Base-by-base conservation (phyloP, 1,140 invertebrate genomes). In the Tribolium madens region DNA sequence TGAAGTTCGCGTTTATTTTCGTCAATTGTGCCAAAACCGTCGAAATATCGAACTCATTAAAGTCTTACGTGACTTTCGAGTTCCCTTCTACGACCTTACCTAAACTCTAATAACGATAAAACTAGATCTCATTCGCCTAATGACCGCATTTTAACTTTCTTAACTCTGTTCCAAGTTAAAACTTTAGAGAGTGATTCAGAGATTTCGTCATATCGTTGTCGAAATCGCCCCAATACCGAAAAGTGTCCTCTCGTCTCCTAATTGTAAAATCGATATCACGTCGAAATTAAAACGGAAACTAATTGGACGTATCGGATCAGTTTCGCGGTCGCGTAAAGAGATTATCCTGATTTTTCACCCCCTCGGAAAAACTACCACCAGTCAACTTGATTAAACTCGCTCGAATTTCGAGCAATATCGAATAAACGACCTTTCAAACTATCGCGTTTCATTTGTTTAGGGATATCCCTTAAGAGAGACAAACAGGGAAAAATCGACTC, bases 381-480 rank as follows among this genome's bases (percentile, higher is more conserved):
- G 21, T 26, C 21, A 26, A 26, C 3, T 26, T 26, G 21, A 26
- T 26, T 26, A 26, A 26, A 26, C 21, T 26, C 17, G 50, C 14
- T 15, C 50, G 50, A 12, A 52, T 52, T 52, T 52, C 50, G 13
- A 52, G 53, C 26, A 60, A 60, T 26, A 60, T 60, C 53, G 26
- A 64, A 64, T 64, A 64, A 64, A 64, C 57, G 57, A 64, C 57
- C 57, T 64, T 64, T 64, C 57, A 64, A 64, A 64, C 57, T 64
- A 64, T 64, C 57, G 57, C 21, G 57, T 64, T 64, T 33, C 57
- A 64, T 64, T 64, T 64, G 57, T 64, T 64, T 64, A 64, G 57
- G 57, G 57, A 64, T 31, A 64, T 64, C 57, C 57, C 57, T 33
- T 64, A 64, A 64, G 57, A 64, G 5, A 14, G 4, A 0, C 3